These are phyloP conservation scores for Campopleginae sp. DNA, from an alignment of 2,888 invertebrate genomes.

Conservation along the genomic window DNA sequence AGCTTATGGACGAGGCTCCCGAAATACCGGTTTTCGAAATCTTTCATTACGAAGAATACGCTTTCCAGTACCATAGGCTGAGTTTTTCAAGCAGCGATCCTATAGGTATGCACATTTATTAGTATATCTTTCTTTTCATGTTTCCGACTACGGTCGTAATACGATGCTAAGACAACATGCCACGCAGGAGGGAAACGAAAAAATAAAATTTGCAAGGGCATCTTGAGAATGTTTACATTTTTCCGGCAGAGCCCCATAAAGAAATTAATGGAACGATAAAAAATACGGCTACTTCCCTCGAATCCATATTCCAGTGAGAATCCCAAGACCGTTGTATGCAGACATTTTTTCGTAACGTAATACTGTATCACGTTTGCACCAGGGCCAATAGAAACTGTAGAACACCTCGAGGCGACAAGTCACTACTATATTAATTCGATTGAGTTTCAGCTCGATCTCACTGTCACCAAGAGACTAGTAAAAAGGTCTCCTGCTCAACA, in stretches of 20 bases:
- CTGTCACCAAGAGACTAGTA: background rate
- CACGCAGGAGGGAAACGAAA: background rate
- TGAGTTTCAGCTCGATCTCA: too few species aligned
- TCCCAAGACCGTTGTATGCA: background rate
- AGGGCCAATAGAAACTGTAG: too few species aligned
- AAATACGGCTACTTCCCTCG: too few species aligned
- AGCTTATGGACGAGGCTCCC: background rate
- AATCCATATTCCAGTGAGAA: background rate
- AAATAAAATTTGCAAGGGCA: background rate
- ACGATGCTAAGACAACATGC: background rate
- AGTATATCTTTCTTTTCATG: background rate
- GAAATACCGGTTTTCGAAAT: background rate
- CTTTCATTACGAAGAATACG: background rate
- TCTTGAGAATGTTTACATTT: background rate
- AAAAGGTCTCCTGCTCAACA: background rate
- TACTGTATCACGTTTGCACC: too few species aligned
- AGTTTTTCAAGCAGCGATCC: background rate
- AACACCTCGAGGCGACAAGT: too few species aligned
- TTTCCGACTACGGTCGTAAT: background rate
- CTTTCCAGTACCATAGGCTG: background rate
- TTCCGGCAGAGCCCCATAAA: background rate
- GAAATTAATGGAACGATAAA: too few species aligned
- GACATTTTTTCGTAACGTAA: background rate
- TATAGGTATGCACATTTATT: too few species aligned
- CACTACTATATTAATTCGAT: too few species aligned